Evolutionary conservation across 2,797 vertebrate species (phyloP).

Genomic region (Eulemur coronatus): DNA sequence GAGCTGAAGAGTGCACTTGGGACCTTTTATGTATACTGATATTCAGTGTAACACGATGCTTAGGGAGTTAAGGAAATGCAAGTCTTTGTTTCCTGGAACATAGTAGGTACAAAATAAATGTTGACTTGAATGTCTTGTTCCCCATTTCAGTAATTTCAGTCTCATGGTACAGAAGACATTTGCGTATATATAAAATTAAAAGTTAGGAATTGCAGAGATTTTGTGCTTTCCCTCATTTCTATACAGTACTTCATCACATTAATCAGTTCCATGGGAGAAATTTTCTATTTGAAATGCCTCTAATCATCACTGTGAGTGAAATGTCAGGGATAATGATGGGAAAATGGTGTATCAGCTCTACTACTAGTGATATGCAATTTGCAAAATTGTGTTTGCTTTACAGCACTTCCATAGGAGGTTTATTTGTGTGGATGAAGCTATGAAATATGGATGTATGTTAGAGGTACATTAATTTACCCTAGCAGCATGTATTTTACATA

Average conservation of each 20-base stretch:
- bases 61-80: neutral
- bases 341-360: slow-evolving; percentile 68
- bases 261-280: slow-evolving; percentile 75
- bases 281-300: slow-evolving; percentile 64
- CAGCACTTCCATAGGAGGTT: slow-evolving; percentile 38
- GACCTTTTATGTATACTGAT: neutral
- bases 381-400: slow-evolving; percentile 71
- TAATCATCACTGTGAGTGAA: slow-evolving; percentile 78
- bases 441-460: slow-evolving; percentile 68
- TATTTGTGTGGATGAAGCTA: slow-evolving; percentile 68
- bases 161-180: slow-evolving; percentile 46
- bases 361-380: slow-evolving; percentile 72
- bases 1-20: neutral
- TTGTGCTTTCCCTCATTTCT: slow-evolving; percentile 78
- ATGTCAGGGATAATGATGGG: slow-evolving; percentile 68
- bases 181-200: slow-evolving; percentile 73
- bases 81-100: neutral
- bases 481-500: slow-evolving; percentile 79
- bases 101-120: slow-evolving; percentile 53
- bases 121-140: neutral
- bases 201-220: slow-evolving; percentile 72
- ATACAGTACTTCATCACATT: slow-evolving; percentile 81
- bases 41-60: neutral
- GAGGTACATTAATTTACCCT: slow-evolving; percentile 72
- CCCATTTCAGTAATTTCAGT: neutral